These are phyloP conservation scores for Cyanoderma ruficeps DNA, from an alignment of 2,113 vertebrate genomes.

Conservation along the genomic window DNA sequence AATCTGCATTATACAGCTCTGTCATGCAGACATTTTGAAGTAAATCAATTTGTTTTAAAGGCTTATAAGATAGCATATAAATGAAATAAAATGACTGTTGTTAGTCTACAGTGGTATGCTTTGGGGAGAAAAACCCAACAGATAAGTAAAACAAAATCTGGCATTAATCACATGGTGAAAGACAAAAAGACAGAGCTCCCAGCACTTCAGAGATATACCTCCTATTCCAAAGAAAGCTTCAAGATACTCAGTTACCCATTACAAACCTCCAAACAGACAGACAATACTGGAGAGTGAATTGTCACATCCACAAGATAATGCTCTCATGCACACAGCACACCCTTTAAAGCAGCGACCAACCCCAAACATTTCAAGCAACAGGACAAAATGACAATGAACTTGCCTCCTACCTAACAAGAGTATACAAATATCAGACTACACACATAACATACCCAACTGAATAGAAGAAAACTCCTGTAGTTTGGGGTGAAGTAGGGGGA, in stretches of 20 bases:
- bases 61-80: background rate
- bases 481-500: background rate
- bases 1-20: background rate
- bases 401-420: background rate
- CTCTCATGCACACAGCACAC: background rate
- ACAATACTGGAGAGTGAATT: background rate
- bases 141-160: background rate
- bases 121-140: background rate
- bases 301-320: background rate
- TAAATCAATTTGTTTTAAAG: background rate
- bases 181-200: background rate
- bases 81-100: background rate
- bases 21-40: background rate
- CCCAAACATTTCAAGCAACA: background rate
- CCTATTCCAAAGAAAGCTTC: background rate
- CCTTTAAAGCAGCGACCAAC: background rate
- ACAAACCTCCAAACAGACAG: background rate
- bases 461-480: background rate
- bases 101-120: background rate
- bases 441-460: background rate
- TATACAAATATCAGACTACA: background rate
- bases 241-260: background rate
- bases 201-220: background rate
- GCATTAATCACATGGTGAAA: background rate
- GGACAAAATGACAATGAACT: background rate